Percentiles rank a stretch among this genome's conserved stretches.
These are phyloP conservation scores for Neodiprion lecontei DNA, from an alignment of 1,140 invertebrate genomes.

Conservation along the genomic window DNA sequence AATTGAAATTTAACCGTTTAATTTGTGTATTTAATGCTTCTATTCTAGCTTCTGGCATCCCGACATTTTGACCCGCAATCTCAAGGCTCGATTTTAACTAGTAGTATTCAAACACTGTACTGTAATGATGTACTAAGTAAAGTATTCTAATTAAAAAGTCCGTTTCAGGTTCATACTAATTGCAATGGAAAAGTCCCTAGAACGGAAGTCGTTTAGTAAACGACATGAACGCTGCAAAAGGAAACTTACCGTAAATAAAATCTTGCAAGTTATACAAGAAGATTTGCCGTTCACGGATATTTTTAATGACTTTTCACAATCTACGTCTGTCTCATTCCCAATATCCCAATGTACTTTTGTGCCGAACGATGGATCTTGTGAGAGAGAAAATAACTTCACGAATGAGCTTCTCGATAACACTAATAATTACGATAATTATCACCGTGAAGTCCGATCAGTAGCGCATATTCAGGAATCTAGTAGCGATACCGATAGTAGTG, in stretches of 20 bases:
- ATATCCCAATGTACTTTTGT: not conserved
- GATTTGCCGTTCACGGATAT: not conserved
- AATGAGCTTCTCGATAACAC: not conserved
- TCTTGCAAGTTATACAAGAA: not conserved
- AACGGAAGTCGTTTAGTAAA: not conserved
- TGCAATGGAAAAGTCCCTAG: not conserved
- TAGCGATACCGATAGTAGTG: not conserved
- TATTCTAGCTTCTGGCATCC: too few species aligned
- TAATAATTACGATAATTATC: not conserved
- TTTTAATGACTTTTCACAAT: conserved; percentile 1
- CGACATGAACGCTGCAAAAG: not conserved
- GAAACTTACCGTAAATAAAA: not conserved
- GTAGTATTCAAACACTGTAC: not conserved
- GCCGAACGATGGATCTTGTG: not conserved
- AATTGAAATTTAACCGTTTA: too few species aligned
- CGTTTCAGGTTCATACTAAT: not conserved
- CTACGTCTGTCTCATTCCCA: not conserved
- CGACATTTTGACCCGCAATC: too few species aligned
- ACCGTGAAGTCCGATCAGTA: not conserved
- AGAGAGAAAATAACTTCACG: not conserved
- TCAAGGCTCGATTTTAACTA: too few species aligned
- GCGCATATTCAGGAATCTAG: not conserved
- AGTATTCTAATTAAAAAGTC: not conserved
- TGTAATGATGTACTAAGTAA: not conserved
- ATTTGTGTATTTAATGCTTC: too few species aligned